Conservation (phyloP, 2,888 invertebrate genomes). For the Oligia fasciuncula region DNA sequence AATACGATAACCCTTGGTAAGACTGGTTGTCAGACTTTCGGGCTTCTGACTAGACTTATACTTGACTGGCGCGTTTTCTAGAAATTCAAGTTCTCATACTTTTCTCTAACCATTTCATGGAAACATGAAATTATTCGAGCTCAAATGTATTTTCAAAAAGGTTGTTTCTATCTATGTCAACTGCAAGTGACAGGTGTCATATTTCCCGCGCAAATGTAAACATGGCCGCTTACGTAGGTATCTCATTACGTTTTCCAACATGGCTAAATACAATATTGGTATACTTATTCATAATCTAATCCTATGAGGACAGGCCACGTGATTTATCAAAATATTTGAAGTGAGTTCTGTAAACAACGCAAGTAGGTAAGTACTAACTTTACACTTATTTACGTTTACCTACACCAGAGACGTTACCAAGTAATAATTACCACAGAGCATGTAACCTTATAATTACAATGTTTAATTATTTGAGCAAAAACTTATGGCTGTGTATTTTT, state of each 20-base stretch:
- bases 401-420: neutral
- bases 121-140: neutral
- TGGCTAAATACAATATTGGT: slow-evolving; percentile 54
- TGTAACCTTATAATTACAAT: neutral
- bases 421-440: neutral
- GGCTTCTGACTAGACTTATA: neutral
- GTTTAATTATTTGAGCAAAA: neutral
- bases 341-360: slow-evolving; percentile 3
- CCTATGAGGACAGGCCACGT: slow-evolving; percentile 26
- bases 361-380: neutral
- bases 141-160: neutral
- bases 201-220: slow-evolving; percentile 76
- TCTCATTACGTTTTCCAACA: slow-evolving; percentile 60
- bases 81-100: neutral
- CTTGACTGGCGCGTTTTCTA: neutral
- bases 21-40: too few relatives aligned
- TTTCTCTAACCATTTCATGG: neutral
- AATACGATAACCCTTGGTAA: too few relatives aligned
- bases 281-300: slow-evolving; percentile 49
- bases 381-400: neutral
- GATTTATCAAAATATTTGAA: slow-evolving; percentile 44
- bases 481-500: neutral
- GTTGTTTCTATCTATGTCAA: slow-evolving; percentile 62
- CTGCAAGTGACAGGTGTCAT: slow-evolving; percentile 80
- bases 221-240: slow-evolving; percentile 64